Evolutionary conservation across 2,113 vertebrate species (phyloP), one percentile per base, ranked within the genome.

Genomic region (Pomatorhinus ruficollis): DNA sequence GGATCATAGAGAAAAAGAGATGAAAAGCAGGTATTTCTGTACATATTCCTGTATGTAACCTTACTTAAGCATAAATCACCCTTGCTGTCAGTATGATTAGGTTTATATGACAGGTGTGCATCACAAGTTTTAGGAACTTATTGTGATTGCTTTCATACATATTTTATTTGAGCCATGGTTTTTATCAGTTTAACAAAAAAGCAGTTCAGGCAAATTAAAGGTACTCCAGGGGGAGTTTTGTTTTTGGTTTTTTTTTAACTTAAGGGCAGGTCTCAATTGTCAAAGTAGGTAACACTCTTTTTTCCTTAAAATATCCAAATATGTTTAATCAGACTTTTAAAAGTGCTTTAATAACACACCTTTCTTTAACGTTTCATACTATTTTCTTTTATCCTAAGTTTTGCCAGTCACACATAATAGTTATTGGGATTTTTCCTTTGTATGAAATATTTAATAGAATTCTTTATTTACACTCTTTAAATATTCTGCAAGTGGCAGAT

Each of bases 381-480:
- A n/a, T 71, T 89, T 81, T 82, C 15, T 89, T 91, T 85, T 71
- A 57, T 79, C 24, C 3, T 60, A 59, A 11, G 12, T 82, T 90
- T 93, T 76, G 53, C 35, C 22, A 76, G 42, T 35, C 8, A 2
- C 4, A 18, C 8, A 12, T 52, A 42, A 64, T 8, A 61, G 24
- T 61, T 93, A 83, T 3, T 53, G 63, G 40, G 13, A 65, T 50
- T 76, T 85, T 12, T 92, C 10, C 39, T 82, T 66, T 89, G 47
- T 70, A 75, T 84, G 56, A 82, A 94, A 72, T 90, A 88, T 90
- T 88, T 90, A 90, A 83, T 39, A 74, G 76, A 83, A 86, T 86
- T 80, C 25, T 69, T 74, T 25, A 77, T 25, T 54, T 86, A 35
- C 23, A 53, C 1, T 4, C 8, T 84, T 65, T 72, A 88, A 87